Evolutionary conservation across 2,113 vertebrate species (phyloP).

Genomic region (Irena cyanogastra): DNA sequence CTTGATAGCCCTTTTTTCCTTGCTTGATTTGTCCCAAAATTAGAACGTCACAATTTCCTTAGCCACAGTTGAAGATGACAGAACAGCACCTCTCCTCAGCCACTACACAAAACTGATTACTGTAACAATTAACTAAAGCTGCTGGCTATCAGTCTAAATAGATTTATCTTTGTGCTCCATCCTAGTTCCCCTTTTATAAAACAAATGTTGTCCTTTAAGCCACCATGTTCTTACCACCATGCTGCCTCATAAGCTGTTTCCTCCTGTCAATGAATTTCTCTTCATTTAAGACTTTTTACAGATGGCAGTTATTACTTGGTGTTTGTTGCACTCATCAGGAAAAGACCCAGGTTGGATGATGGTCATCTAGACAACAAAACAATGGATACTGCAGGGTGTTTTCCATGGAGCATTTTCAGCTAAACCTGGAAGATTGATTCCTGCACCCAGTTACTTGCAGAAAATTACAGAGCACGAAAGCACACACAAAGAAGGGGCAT

Average conservation of each 20-base stretch:
- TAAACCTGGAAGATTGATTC: not conserved
- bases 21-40: not conserved
- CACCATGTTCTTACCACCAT: not conserved
- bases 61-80: not conserved
- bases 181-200: not conserved
- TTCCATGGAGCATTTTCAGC: not conserved
- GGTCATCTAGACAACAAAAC: not conserved
- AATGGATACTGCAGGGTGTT: not conserved
- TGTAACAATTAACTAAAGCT: slow-evolving; percentile 21
- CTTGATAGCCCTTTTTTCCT: not conserved
- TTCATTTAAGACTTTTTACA: not conserved
- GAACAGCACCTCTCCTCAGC: not conserved
- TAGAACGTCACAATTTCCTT: not conserved
- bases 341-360: not conserved
- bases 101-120: not conserved
- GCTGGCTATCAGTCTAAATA: not conserved
- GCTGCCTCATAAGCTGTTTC: not conserved
- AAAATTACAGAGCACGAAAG: slow-evolving; percentile 1
- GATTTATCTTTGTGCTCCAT: not conserved
- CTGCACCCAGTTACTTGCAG: not conserved
- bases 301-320: not conserved
- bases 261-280: not conserved
- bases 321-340: not conserved
- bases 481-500: not conserved
- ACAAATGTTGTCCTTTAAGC: not conserved